These are phyloP conservation scores for Tethya wilhelma DNA, from an alignment of 37 sponge, comb jelly and placozoan genomes.

Conservation along the genomic window DNA sequence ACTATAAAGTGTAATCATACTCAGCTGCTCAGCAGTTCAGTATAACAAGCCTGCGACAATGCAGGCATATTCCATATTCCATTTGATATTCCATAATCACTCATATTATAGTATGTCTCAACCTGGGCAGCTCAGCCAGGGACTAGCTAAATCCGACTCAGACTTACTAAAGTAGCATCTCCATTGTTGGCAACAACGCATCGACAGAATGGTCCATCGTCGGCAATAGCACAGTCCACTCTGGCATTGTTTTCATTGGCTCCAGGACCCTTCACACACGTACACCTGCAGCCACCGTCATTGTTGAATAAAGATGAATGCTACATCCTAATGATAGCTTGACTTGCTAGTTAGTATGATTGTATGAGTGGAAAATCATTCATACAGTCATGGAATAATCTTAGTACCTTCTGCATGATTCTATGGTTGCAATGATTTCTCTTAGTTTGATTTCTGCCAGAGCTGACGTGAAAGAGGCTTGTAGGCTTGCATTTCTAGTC, in stretches of 20 bases:
- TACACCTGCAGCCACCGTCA: slow-evolving; percentile 18
- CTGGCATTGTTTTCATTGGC: background rate
- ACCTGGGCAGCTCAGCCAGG: too few species aligned
- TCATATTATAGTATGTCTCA: too few species aligned
- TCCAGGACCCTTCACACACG: slow-evolving; percentile 28
- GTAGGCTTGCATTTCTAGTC: background rate
- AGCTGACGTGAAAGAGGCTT: slow-evolving; percentile 38
- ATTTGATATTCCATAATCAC: too few species aligned
- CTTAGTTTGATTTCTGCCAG: slow-evolving; percentile 33
- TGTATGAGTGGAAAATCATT: background rate
- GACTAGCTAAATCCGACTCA: too few species aligned
- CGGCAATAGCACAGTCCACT: slow-evolving; percentile 17
- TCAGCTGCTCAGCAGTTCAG: too few species aligned
- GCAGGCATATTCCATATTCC: too few species aligned
- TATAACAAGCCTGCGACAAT: too few species aligned
- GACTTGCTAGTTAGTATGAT: background rate
- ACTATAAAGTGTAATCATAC: too few species aligned
- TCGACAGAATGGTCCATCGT: slow-evolving; percentile 22
- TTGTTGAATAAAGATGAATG: background rate
- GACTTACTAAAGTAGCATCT: background rate
- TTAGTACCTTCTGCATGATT: slow-evolving; percentile 34
- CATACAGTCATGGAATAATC: too few species aligned
- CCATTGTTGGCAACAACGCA: slow-evolving; percentile 30
- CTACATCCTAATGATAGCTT: background rate
- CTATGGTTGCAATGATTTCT: slow-evolving; percentile 23